These are phyloP conservation scores for Xenopus borealis DNA, from an alignment of 2,113 vertebrate genomes.

Conservation along the genomic window DNA sequence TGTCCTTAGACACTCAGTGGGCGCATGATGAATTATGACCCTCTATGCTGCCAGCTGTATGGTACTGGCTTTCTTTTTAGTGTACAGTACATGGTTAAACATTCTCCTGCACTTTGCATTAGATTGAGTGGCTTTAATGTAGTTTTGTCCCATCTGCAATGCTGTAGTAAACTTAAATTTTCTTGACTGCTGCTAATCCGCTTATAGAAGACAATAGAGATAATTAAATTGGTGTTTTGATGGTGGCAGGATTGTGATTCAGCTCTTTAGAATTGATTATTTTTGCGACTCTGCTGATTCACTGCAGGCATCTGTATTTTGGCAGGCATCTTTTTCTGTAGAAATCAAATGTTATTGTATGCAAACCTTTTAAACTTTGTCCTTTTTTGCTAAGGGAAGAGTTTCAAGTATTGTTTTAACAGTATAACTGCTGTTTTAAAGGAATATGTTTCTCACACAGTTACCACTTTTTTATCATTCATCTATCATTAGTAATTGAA, in stretches of 20 bases:
- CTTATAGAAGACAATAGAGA: not conserved
- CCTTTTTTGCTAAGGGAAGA: not conserved
- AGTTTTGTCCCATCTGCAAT: not conserved
- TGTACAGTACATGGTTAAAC: too few species aligned
- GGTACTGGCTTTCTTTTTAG: too few species aligned
- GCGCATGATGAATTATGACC: too few species aligned
- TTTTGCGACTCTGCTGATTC: not conserved
- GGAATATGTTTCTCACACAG: too few species aligned
- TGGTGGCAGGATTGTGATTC: too few species aligned
- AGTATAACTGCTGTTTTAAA: not conserved
- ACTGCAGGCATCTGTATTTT: not conserved
- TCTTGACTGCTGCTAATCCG: not conserved
- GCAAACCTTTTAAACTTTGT: too few species aligned
- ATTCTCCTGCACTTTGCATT: too few species aligned
- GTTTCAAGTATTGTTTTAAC: not conserved
- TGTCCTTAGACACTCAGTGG: too few species aligned
- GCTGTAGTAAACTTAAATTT: not conserved
- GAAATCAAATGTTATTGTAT: not conserved
- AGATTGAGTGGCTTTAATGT: too few species aligned
- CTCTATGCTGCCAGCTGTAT: too few species aligned
- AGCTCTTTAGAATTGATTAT: not conserved
- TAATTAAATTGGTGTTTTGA: not conserved
- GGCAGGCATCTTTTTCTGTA: slow-evolving; percentile 1
- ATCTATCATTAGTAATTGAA: too few species aligned
- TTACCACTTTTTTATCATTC: too few species aligned